Evolutionary conservation across 2,113 vertebrate species (phyloP).

Genomic region (Platysteira castanea): DNA sequence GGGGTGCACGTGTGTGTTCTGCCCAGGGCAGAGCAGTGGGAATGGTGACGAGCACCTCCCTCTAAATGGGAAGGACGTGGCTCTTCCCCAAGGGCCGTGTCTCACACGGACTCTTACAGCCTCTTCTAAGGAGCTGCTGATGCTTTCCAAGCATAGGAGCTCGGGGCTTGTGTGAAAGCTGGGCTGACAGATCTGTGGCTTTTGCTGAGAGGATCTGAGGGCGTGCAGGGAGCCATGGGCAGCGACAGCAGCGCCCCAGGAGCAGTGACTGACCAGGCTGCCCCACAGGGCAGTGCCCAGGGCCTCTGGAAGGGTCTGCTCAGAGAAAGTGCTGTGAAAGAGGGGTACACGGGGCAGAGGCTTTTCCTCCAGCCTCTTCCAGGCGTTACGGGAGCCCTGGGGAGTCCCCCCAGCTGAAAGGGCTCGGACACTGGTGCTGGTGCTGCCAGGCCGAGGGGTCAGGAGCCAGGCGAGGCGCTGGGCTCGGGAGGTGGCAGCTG

Average conservation of each 20-base stretch:
- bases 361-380: background rate
- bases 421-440: background rate
- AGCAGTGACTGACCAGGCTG: background rate
- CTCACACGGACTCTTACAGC: background rate
- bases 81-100: background rate
- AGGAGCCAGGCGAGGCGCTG: background rate
- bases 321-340: background rate
- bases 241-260: background rate
- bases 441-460: background rate
- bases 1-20: rapidly evolving
- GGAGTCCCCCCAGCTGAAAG: background rate
- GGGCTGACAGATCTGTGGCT: background rate
- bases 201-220: background rate
- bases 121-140: background rate
- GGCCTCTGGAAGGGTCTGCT: background rate
- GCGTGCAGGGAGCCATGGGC: background rate
- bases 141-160: background rate
- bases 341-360: no score
- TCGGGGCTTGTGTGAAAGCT: background rate
- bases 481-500: background rate
- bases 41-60: background rate
- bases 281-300: background rate
- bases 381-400: background rate
- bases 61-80: background rate
- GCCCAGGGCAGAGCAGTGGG: background rate